Percentiles rank a stretch among this genome's conserved stretches.
Evolutionary conservation across 2,797 vertebrate species (phyloP).

Genomic region (Microctenopoma lineatum): DNA sequence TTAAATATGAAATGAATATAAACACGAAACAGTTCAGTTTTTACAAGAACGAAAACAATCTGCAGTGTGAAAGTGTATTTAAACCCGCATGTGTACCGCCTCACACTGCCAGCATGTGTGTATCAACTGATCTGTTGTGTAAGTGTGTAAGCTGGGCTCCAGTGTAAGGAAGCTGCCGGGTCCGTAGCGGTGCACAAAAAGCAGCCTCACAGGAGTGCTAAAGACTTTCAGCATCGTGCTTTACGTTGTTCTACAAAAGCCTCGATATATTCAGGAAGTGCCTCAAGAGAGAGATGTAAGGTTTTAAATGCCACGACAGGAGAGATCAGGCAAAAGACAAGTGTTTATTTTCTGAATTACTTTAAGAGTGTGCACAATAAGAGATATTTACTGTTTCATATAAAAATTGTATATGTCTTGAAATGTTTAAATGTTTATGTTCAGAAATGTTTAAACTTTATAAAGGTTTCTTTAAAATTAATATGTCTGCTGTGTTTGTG

Average conservation of each 20-base stretch:
- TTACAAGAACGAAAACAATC: conserved; percentile 33
- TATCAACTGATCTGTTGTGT: conserved; percentile 63
- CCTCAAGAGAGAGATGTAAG: conserved; percentile 74
- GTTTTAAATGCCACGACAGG: conserved; percentile 63
- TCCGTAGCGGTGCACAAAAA: conserved; percentile 60
- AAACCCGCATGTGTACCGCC: conserved; percentile 75
- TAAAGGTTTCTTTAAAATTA: conserved; percentile 80
- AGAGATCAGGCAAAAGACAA: conserved; percentile 68
- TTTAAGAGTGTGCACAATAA: conserved; percentile 80
- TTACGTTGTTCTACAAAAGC: conserved; percentile 64
- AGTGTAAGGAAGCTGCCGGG: conserved; percentile 42
- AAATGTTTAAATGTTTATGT: conserved; percentile 80
- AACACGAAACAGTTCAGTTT: conserved; percentile 36
- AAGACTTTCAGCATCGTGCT: conserved; percentile 62
- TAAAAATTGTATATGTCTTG: conserved; percentile 82
- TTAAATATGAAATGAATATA: conserved; percentile 17
- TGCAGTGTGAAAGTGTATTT: conserved; percentile 68
- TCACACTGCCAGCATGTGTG: conserved; percentile 74
- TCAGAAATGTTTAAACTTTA: conserved; percentile 81
- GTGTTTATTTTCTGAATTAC: conserved; percentile 84
- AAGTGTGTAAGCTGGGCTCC: conserved; percentile 61
- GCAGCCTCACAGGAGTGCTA: conserved; percentile 63
- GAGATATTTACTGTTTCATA: conserved; percentile 85
- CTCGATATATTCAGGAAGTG: conserved; percentile 82
- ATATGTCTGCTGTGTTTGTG: neutral